Conservation (phyloP, 1,140 invertebrate genomes). For the Zaprionus capensis region DNA sequence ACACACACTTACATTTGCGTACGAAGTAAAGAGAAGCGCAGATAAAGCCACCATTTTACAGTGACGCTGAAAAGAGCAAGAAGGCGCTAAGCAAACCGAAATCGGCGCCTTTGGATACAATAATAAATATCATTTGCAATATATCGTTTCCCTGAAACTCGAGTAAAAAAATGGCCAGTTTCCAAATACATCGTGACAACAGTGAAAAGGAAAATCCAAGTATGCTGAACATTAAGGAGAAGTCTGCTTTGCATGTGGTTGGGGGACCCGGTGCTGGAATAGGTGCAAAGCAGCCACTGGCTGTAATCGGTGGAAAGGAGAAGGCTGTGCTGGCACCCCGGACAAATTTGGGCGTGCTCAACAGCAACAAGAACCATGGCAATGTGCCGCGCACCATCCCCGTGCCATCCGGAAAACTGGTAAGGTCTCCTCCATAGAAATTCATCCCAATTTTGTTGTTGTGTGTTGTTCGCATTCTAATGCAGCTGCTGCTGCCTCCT, state of each 20-base stretch:
- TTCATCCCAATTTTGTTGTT: conserved; percentile 41
- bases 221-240: conserved; percentile 49
- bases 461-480: conserved; percentile 57
- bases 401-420: conserved; percentile 66
- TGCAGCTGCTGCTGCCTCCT: conserved; percentile 62
- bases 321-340: conserved; percentile 68
- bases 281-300: conserved; percentile 58
- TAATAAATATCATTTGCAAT: conserved; percentile 12
- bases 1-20: conserved; percentile 23
- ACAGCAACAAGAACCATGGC: conserved; percentile 80
- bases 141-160: conserved; percentile 6
- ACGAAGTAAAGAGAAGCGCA: conserved; percentile 61
- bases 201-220: conserved; percentile 86
- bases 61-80: conserved; percentile 32
- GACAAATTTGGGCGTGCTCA: conserved; percentile 84
- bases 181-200: conserved; percentile 86
- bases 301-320: conserved; percentile 50
- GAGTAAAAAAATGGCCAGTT: conserved; percentile 85
- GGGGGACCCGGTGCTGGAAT: background rate
- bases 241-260: background rate
- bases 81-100: conserved; percentile 23
- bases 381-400: conserved; percentile 64
- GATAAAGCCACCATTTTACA: conserved; percentile 64
- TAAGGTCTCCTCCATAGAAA: conserved; percentile 50
- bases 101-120: conserved; percentile 40